phyloP scores from a whole-genome alignment of 1,140 invertebrate species.

The Pectinophora gossypiella region DNA sequence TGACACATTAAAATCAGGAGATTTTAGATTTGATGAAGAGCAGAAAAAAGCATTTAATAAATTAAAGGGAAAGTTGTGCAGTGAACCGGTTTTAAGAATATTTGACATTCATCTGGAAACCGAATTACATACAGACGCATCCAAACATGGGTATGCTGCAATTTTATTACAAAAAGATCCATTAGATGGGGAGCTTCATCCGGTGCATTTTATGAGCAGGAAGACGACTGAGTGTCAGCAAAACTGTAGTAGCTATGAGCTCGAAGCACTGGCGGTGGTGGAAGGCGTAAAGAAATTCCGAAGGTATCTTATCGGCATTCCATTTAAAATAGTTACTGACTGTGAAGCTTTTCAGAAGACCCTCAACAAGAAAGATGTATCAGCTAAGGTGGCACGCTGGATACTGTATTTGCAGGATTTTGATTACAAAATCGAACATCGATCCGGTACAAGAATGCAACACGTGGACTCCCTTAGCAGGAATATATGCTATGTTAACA shows the following conservation, averaged over 20 bases:
- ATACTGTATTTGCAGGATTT: constrained; percentile 5
- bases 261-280: constrained; percentile 48
- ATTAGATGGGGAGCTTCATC: constrained; percentile 19
- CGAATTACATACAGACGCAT: too few species aligned
- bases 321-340: too few species aligned
- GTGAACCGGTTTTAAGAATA: constrained; percentile 31
- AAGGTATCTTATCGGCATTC: constrained; percentile 30
- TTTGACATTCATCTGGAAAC: constrained; percentile 25
- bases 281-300: constrained; percentile 11
- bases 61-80: constrained; percentile 7
- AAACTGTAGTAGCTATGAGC: too few species aligned
- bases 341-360: constrained; percentile 28
- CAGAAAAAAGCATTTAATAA: constrained; percentile 2
- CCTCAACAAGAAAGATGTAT: constrained; percentile 27
- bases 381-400: constrained; percentile 35
- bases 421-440: too few species aligned
- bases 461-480: not conserved
- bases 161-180: constrained; percentile 38
- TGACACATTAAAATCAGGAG: constrained; percentile 26
- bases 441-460: too few species aligned
- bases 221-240: constrained; percentile 26
- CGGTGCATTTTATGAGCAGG: constrained; percentile 40
- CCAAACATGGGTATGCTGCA: constrained; percentile 30
- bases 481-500: not conserved
- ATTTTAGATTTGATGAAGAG: not conserved